Base-by-base conservation (phyloP, 2,888 invertebrate species). In the Ashinkailepas kermadecensis region DNA sequence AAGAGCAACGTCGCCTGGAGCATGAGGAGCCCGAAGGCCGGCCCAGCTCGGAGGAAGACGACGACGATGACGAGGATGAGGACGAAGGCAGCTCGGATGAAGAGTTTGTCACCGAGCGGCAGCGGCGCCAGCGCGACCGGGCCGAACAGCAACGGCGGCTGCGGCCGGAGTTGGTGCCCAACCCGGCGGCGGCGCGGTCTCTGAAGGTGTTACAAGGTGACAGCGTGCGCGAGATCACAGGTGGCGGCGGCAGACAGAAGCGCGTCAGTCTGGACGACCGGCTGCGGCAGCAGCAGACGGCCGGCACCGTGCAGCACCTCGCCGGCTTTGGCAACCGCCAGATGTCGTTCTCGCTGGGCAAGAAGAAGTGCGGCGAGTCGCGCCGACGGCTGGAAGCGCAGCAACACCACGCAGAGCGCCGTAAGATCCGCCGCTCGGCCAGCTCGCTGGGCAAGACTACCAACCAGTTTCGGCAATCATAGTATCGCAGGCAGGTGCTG, bases 351-450 rank as follows among this genome's bases (percentile, higher is more conserved):
- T 6, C 57, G 18, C 1, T 79, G 15, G 79, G 21, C 56, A 56
- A 39, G 6, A 79, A 79, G 79, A 79, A 79, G 58, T 0, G 12
- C 15, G 18, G 57, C 56, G 58, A 79, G 25, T 25, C 57, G 25
- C 23, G 79, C 13, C 57, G 59, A 25, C 79, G 79, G 6, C 25
- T 25, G 8, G 59, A 58, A 58, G 79, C 79, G 58, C 23, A 23
- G 15, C 57, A 85, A 65, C 88, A 88, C 83, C 86, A 86, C 58
- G 83, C 85, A 67, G 88, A 88, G 84, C 85, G 88, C 79, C 86
- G 86, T 65, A 86, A 87, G 83, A 79, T 88, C 1, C 85, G 87
- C 8, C 84, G 88, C 80, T 87, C 88, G 25, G 87, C 87, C 15
- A 85, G 85, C 62, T 83, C 82, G 1, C 79, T 86, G 25, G 74